These are phyloP conservation scores for Galeruca laticollis DNA, from an alignment of 2,888 invertebrate genomes.

Conservation along the genomic window DNA sequence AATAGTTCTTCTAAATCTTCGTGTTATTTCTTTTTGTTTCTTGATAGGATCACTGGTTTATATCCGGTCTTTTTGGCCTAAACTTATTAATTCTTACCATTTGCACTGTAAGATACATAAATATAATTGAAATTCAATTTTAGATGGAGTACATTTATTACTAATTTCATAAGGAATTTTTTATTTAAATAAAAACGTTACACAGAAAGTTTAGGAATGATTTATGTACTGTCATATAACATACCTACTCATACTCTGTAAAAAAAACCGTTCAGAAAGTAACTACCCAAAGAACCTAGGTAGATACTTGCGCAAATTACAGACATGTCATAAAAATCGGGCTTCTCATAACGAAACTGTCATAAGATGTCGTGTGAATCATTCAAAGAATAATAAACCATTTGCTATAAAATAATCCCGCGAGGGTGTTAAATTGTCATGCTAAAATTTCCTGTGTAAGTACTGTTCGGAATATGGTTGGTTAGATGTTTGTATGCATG, in stretches of 20 bases:
- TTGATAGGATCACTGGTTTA: no score
- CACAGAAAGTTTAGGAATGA: slow-evolving; percentile 2
- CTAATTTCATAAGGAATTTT: background rate
- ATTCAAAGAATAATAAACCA: slow-evolving; percentile 28
- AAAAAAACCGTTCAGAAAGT: slow-evolving; percentile 14
- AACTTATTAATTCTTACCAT: no score
- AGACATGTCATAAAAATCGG: slow-evolving; percentile 24
- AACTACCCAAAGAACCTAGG: slow-evolving; percentile 10
- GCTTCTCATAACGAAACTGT: slow-evolving; percentile 26
- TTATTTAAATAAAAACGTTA: background rate
- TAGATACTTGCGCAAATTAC: slow-evolving; percentile 15
- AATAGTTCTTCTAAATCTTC: no score
- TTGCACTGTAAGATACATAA: no score
- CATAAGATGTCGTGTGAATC: slow-evolving; percentile 30
- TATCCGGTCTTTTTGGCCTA: no score
- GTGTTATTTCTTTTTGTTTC: no score
- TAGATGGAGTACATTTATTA: background rate
- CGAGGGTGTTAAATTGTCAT: slow-evolving; percentile 25
- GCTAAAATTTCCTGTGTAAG: slow-evolving; percentile 1
- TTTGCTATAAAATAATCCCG: slow-evolving; percentile 24
- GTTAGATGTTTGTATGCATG: background rate
- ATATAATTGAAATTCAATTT: no score
- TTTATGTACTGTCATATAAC: background rate
- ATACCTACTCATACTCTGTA: background rate
- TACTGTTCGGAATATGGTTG: background rate